Evolutionary conservation across 2,888 invertebrate species (phyloP).

Genomic region (Pseudococcus longispinus): DNA sequence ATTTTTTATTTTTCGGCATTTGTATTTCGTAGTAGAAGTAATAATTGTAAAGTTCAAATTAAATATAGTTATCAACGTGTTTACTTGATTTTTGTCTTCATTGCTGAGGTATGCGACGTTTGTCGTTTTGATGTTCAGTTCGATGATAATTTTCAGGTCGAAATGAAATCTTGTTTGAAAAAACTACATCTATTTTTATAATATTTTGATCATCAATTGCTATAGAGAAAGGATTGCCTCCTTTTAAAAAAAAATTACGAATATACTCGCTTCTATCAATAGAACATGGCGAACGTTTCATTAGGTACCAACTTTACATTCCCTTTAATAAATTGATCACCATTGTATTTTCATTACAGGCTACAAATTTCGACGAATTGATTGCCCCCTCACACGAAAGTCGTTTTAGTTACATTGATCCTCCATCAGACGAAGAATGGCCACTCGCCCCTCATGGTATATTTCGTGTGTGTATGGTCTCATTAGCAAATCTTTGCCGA

Average conservation of each 20-base stretch:
- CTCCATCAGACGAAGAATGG: neutral
- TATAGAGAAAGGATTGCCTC: too few relatives aligned
- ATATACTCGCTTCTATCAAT: too few relatives aligned
- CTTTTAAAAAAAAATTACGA: too few relatives aligned
- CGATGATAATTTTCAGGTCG: too few relatives aligned
- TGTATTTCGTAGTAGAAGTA: neutral
- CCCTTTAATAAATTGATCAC: neutral
- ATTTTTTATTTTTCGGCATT: constrained; percentile 23
- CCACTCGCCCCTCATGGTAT: constrained; percentile 21
- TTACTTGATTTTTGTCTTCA: neutral
- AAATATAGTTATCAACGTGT: neutral
- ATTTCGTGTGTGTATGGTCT: constrained; percentile 59
- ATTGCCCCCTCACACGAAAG: neutral
- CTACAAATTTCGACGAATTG: neutral
- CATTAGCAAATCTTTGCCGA: constrained; percentile 86
- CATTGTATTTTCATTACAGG: neutral
- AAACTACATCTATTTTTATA: too few relatives aligned
- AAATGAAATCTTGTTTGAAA: too few relatives aligned
- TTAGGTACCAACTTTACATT: neutral
- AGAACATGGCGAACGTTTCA: too few relatives aligned
- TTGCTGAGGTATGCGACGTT: neutral
- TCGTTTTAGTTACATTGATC: constrained; percentile 3
- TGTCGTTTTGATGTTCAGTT: too few relatives aligned
- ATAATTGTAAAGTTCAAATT: neutral
- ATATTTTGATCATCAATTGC: too few relatives aligned